A percentile compares a stretch with the other conserved stretches of the same genome.
Evolutionary conservation across 2,888 invertebrate genomes (phyloP).

Genomic region (Cristatella mucedo): DNA sequence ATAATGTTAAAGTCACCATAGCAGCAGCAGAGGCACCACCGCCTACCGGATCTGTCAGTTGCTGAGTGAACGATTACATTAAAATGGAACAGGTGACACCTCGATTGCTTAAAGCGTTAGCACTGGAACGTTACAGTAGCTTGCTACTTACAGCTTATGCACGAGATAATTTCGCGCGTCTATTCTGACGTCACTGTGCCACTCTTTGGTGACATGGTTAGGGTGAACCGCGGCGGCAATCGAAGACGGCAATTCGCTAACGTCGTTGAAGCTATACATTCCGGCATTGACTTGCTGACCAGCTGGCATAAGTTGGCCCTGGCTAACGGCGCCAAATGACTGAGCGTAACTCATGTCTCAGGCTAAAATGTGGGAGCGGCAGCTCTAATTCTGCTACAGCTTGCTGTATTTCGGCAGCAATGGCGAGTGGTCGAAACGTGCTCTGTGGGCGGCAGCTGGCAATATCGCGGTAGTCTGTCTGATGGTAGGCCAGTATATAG

Average conservation of each 20-base stretch:
- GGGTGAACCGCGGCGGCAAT: constrained; percentile 18
- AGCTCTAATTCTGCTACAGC: no score
- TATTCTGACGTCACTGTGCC: constrained; percentile 82
- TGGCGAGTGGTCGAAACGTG: constrained; percentile 1
- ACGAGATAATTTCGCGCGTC: constrained; percentile 97
- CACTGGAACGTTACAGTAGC: no score
- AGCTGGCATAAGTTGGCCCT: constrained; percentile 7
- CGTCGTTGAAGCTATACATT: not conserved
- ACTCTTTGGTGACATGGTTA: constrained; percentile 53
- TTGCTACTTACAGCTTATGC: constrained; percentile 68
- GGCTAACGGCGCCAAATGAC: constrained; percentile 2
- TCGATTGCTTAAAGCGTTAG: no score
- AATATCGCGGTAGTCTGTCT: no score
- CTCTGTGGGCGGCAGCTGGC: not conserved
- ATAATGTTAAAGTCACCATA: no score
- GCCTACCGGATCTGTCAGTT: no score
- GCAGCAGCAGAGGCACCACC: no score
- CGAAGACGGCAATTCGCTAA: constrained; percentile 9
- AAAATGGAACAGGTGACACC: no score
- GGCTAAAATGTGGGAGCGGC: no score
- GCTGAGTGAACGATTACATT: no score
- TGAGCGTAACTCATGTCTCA: no score
- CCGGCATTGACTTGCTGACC: not conserved
- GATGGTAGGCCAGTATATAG: no score
- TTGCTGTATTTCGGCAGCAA: not conserved